These are phyloP conservation scores for Drosophila mayri DNA, from an alignment of 1,140 invertebrate genomes.

Conservation along the genomic window DNA sequence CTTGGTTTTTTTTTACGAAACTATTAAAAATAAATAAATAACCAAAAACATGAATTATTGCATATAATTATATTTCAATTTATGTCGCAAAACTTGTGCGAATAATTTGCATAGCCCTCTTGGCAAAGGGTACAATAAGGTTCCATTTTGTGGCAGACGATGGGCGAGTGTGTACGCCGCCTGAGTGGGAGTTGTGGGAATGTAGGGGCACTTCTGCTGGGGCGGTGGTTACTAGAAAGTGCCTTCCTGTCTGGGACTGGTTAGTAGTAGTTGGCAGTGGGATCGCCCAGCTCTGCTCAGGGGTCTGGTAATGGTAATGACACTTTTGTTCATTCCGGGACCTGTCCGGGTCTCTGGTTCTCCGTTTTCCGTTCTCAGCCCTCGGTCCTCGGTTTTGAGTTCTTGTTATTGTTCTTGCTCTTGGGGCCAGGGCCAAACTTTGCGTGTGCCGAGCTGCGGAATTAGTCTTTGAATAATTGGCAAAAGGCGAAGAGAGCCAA, in stretches of 20 bases:
- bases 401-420: conserved; percentile 36
- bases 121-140: conserved; percentile 25
- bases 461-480: conserved; percentile 80
- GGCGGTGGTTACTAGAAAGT: conserved; percentile 56
- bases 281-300: conserved; percentile 23
- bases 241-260: conserved; percentile 55
- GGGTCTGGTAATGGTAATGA: conserved; percentile 73
- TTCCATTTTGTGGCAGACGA: conserved; percentile 22
- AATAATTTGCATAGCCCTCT: conserved; percentile 13
- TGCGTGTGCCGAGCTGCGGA: conserved; percentile 69
- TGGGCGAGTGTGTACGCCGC: conserved; percentile 18
- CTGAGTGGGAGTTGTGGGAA: conserved; percentile 10
- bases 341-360: conserved; percentile 40
- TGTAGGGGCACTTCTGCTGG: conserved; percentile 1
- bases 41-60: background rate
- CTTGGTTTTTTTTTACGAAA: too few species aligned
- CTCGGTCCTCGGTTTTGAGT: background rate
- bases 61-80: background rate
- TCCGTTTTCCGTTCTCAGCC: background rate
- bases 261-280: conserved; percentile 35
- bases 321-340: conserved; percentile 68
- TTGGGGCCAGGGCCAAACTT: conserved; percentile 67
- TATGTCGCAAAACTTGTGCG: background rate
- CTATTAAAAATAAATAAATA: background rate
- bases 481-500: conserved; percentile 47